Evolutionary conservation across 1,140 invertebrate genomes (phyloP).

Genomic region (Anastatus disparis): DNA sequence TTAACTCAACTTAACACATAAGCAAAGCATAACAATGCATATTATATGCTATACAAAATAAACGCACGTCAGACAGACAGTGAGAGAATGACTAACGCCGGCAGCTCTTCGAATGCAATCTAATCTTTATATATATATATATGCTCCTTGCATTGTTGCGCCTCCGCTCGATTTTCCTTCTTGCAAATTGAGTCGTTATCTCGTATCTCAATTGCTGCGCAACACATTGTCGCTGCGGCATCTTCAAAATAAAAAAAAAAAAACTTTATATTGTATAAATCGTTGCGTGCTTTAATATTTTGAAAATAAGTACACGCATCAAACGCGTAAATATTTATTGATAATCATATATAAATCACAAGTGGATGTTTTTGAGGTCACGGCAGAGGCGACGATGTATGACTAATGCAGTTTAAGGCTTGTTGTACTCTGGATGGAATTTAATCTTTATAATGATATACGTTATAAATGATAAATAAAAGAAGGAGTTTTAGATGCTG

Average conservation of each 20-base stretch:
- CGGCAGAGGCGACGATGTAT: not conserved
- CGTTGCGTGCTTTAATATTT: slow-evolving; percentile 3
- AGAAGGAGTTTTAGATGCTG: not conserved
- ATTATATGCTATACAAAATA: not conserved
- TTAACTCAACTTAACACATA: no score
- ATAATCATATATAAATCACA: not conserved
- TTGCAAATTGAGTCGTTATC: slow-evolving; percentile 11
- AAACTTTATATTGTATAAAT: no score
- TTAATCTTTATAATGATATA: slow-evolving; percentile 10
- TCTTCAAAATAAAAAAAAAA: no score
- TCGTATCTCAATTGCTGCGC: no score
- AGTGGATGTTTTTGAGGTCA: not conserved
- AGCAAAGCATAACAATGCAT: slow-evolving; percentile 4
- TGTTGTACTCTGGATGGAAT: slow-evolving; percentile 3
- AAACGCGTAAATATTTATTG: slow-evolving; percentile 9
- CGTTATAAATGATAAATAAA: not conserved
- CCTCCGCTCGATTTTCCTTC: not conserved
- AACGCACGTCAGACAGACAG: not conserved
- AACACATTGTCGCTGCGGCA: no score
- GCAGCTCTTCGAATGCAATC: slow-evolving; percentile 42
- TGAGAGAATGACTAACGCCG: slow-evolving; percentile 45
- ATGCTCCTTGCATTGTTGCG: not conserved
- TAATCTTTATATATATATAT: slow-evolving; percentile 44
- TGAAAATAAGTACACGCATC: not conserved
- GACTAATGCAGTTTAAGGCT: slow-evolving; percentile 7